Evolutionary conservation across 2,888 invertebrate species (phyloP).

Genomic region (Epicampocera succincta): DNA sequence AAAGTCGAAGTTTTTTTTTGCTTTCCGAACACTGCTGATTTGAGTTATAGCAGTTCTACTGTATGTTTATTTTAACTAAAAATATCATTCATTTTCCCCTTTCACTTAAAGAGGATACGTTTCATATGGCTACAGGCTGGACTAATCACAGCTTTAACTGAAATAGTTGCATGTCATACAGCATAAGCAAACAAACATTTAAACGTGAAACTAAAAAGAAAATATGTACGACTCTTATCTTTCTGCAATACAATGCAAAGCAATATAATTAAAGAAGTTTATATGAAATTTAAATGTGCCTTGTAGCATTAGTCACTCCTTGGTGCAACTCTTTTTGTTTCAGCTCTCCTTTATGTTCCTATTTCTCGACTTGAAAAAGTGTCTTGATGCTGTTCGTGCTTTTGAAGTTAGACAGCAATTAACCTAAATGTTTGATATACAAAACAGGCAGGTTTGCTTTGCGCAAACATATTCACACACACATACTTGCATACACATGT

Average conservation of each 20-base stretch:
- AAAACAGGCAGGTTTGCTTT: slow-evolving; percentile 24
- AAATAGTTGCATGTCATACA: slow-evolving; percentile 5
- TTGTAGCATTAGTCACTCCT: slow-evolving; percentile 57
- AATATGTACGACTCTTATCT: slow-evolving; percentile 2
- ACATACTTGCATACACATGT: too few species aligned
- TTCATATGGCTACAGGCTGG: slow-evolving; percentile 22
- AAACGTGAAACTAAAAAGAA: too few species aligned
- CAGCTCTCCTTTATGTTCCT: slow-evolving; percentile 5
- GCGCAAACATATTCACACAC: neutral
- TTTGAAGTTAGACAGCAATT: slow-evolving; percentile 64
- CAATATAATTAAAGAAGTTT: slow-evolving; percentile 38
- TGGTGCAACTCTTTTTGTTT: slow-evolving; percentile 33
- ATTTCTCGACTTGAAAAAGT: slow-evolving; percentile 21
- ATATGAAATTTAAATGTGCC: slow-evolving; percentile 54
- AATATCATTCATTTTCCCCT: neutral
- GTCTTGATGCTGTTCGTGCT: slow-evolving; percentile 50
- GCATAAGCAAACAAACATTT: slow-evolving; percentile 3
- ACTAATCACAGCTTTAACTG: slow-evolving; percentile 22
- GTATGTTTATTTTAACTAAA: too few species aligned
- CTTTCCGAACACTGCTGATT: too few species aligned
- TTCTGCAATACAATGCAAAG: neutral
- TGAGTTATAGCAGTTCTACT: too few species aligned
- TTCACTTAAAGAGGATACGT: neutral
- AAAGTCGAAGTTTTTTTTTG: too few species aligned
- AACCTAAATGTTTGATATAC: slow-evolving; percentile 63